Base-by-base conservation (phyloP, 1,140 invertebrate species). In the Ruditapes philippinarum region DNA sequence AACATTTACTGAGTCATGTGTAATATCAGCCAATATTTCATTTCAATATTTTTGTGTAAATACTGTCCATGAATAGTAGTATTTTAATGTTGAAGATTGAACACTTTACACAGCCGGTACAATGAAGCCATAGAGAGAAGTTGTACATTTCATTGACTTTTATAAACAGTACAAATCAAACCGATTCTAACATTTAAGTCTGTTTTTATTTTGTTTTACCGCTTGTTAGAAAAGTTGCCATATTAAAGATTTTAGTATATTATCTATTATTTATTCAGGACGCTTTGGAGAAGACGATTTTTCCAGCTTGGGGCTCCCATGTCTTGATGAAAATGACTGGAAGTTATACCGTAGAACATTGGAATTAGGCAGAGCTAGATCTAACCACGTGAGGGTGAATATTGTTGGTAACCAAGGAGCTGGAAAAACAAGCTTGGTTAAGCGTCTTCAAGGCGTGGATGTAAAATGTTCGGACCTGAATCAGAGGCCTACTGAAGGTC, bases 401-500 rank as follows among this genome's bases (percentile, higher is more conserved):
- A 38, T 84, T 31, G 60, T 84, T n/a, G 81, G 81, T 1, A 84
- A 84, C 25, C 38, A 70, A 49, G 62, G 45, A 2, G 81, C 42
- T 17, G 81, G 81, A 38, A 84, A 84, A 33, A 84, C 81, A 19
- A 84, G 33, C 3, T 38, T 84, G 40, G 65, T 84, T 3, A 31
- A 60, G 51, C 31, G 81, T 25, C 45, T 84, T 1, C 38, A 31
- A 19, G 81, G 25, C 12, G 33, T 33, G n/a, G 62, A 73, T 22
- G 25, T 45, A 0, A 65, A 40, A 42, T 81, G 79, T 65, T 57
- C 79, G 0, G 57, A 81, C n/a, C 2, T 7, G 7, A n/a, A 31
- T 28, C 49, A 62, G 19, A 25, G 3, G 0, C 28, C 57, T 31
- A 70, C 62, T 5, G 45, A 70, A 73, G 81, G 31, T n/a, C 22